Evolutionary conservation across 2,888 invertebrate genomes (phyloP), one percentile per base, ranked within the genome.

Genomic region (Gandaritis pyraliata): DNA sequence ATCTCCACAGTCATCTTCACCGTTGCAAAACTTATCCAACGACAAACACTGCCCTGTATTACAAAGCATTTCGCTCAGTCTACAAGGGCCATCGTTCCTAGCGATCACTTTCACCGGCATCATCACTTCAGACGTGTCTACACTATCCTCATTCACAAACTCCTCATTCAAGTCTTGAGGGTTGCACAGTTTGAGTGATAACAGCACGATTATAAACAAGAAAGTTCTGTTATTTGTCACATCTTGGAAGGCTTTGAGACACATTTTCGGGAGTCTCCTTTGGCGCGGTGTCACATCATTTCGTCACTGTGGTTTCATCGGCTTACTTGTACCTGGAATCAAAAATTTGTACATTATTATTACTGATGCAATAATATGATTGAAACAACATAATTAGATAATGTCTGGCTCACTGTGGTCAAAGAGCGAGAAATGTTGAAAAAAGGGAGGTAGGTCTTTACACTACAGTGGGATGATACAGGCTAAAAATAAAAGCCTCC

Each of bases 1-100:
- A 83, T 96, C 96, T 30, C 94, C 94, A 76, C 96, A 97, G 82
- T 97, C 96, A 75, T 95, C 94, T 64, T 95, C 92, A 16, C 96
- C 95, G 78, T 97, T 95, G 86, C 97, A 97, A 82, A 94, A 96
- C 84, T 95, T 95, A 87, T 95, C 95, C 78, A 95, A 86, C 45
- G 95, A 94, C 76, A 96, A 93, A 87, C 96, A 96, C 84, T 94
- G 94, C 46, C 94, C 94, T 33, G 94, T 94, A 77, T 94, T 93
- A 83, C 94, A 94, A 58, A 93, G 85, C 67, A 94, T 90, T 83
- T 94, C 94, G 72, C 94, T 94, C 71, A 93, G 80, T 67, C 93
- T 91, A 82, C 94, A 94, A n/a, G 88, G 86, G 36, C 79, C 75
- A 2, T 64, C 82, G 64, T 83, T 85, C 55, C 87, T 83, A 23